These are phyloP conservation scores for Scaptomyza parva DNA, from an alignment of 2,888 invertebrate species.

Conservation along the genomic window DNA sequence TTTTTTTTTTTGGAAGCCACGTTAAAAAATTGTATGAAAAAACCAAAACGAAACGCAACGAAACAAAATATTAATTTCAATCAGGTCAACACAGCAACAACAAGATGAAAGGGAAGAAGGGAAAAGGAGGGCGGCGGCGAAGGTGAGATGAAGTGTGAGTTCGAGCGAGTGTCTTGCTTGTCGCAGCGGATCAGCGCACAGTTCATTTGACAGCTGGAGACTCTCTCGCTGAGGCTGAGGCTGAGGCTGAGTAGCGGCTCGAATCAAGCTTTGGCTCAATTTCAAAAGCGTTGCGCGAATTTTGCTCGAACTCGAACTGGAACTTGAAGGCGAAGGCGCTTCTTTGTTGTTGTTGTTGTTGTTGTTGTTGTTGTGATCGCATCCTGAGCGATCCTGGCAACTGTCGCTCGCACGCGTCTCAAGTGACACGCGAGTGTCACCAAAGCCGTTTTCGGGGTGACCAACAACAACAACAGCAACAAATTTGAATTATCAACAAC, in stretches of 20 bases:
- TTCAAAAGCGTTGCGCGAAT: constrained; percentile 64
- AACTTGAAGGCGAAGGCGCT: constrained; percentile 19
- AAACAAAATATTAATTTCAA: constrained; percentile 77
- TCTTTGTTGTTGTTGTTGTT: constrained; percentile 5
- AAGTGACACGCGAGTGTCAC: constrained; percentile 81
- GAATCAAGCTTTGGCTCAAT: constrained; percentile 67
- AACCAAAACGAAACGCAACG: constrained; percentile 59
- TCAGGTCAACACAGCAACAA: constrained; percentile 34
- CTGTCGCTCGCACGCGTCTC: constrained; percentile 84
- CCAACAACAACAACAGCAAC: constrained; percentile 38
- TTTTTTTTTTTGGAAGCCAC: constrained; percentile 72
- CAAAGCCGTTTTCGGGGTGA: constrained; percentile 34
- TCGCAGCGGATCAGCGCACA: constrained; percentile 66
- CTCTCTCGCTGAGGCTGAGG: constrained; percentile 33
- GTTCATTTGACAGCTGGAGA: constrained; percentile 62
- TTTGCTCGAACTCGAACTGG: too few relatives aligned
- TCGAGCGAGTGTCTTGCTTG: constrained; percentile 61
- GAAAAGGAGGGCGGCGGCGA: neutral
- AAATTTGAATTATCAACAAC: constrained; percentile 38
- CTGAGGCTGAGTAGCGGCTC: constrained; percentile 49
- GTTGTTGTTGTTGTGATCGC: constrained; percentile 4
- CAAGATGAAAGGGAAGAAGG: neutral
- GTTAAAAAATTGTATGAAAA: constrained; percentile 26
- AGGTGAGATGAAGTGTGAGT: constrained; percentile 49
- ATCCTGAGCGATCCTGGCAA: constrained; percentile 48